Evolutionary conservation across 2,113 vertebrate genomes (phyloP).

Genomic region (Oxygymnocypris stewartii): DNA sequence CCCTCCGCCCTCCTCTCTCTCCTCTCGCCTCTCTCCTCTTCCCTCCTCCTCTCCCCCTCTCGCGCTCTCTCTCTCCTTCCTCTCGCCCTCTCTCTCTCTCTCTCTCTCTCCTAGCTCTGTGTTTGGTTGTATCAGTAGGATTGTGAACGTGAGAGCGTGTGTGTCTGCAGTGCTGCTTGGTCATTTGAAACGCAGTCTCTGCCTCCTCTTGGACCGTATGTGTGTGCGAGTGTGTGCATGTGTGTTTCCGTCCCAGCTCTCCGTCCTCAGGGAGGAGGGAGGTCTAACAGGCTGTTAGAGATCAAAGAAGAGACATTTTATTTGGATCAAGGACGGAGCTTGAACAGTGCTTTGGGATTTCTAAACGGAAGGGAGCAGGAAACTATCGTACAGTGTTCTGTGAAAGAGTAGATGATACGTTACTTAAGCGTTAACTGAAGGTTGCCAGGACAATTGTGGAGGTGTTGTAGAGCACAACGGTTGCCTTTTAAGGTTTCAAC

Average conservation of each 20-base stretch:
- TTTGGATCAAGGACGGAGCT: constrained; percentile 24
- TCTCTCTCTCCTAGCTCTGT: constrained; percentile 23
- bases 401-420: constrained; percentile 25
- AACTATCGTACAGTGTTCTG: constrained; percentile 49
- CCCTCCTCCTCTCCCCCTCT: too few relatives aligned
- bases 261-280: constrained; percentile 44
- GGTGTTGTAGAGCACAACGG: background rate
- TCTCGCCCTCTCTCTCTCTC: constrained; percentile 26
- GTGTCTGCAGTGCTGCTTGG: constrained; percentile 36
- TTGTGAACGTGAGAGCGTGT: constrained; percentile 46
- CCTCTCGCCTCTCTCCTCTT: too few relatives aligned
- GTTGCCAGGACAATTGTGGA: background rate
- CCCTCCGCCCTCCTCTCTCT: too few relatives aligned
- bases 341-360: constrained; percentile 49
- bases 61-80: too few relatives aligned
- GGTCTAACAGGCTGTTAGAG: constrained; percentile 51
- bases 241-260: constrained; percentile 41
- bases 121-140: constrained; percentile 57
- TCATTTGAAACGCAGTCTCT: constrained; percentile 23
- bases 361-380: constrained; percentile 9
- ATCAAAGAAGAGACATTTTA: constrained; percentile 52
- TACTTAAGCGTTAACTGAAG: constrained; percentile 19
- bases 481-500: background rate
- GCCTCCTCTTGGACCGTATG: constrained; percentile 32
- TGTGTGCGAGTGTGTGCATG: constrained; percentile 21